Evolutionary conservation across 1,140 invertebrate genomes (phyloP).

Genomic region (Cotesia glomerata): DNA sequence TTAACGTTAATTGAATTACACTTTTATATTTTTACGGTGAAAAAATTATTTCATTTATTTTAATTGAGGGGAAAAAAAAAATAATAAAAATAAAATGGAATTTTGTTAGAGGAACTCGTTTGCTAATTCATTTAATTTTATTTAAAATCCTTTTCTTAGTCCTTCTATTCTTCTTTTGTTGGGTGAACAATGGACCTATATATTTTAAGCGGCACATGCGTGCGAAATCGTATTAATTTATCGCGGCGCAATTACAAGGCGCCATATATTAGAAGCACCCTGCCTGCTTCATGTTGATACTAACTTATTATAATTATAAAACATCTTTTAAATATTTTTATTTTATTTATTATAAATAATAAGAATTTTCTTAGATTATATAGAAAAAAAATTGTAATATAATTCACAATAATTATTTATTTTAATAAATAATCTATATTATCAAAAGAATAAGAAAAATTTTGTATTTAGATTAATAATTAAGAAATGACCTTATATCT

Average conservation of each 20-base stretch:
- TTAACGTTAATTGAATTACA: background rate
- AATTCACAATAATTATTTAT: too few species aligned
- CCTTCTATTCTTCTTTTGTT: background rate
- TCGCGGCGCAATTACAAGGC: constrained; percentile 56
- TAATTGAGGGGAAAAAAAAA: background rate
- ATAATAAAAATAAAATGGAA: background rate
- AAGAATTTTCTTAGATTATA: too few species aligned
- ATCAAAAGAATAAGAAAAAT: too few species aligned
- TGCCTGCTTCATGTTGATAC: too few species aligned
- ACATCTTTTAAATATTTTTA: too few species aligned
- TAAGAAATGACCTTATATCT: too few species aligned
- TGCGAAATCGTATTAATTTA: constrained; percentile 60
- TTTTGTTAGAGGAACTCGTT: background rate
- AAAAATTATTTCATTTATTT: background rate
- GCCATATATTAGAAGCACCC: constrained; percentile 45
- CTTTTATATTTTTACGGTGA: background rate
- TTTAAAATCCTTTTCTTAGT: background rate
- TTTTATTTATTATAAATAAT: too few species aligned
- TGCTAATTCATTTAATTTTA: background rate
- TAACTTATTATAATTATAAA: too few species aligned
- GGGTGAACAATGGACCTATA: constrained; percentile 53
- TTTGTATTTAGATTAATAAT: too few species aligned
- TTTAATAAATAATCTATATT: too few species aligned
- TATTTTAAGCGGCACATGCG: constrained; percentile 55
- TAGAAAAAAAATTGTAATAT: too few species aligned